Evolutionary conservation across 2,797 vertebrate genomes (phyloP).

Genomic region (Meriones psammophilus): DNA sequence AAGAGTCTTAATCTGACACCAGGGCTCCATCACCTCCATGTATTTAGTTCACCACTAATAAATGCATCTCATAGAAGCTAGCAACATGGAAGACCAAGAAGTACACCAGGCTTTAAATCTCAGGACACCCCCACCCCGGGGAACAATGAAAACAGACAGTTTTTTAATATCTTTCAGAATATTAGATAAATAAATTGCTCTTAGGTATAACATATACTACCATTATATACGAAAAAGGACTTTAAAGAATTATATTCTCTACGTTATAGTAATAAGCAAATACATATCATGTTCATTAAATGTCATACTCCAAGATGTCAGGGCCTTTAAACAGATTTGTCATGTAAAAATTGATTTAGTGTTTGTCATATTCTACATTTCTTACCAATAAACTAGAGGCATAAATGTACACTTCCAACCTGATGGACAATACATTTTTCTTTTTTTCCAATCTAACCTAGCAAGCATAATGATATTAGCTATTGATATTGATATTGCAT

Average conservation of each 20-base stretch:
- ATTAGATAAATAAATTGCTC: neutral
- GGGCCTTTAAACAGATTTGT: neutral
- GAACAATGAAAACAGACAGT: neutral
- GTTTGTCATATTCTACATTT: neutral
- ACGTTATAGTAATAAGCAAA: neutral
- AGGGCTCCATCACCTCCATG: neutral
- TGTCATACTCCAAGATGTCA: neutral
- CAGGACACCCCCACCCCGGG: neutral
- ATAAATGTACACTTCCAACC: neutral
- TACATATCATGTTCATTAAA: neutral
- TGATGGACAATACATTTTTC: neutral
- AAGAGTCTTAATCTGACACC: neutral
- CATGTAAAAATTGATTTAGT: neutral
- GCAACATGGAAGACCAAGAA: neutral
- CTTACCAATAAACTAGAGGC: neutral
- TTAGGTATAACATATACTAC: neutral
- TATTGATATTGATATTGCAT: neutral
- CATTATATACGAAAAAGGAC: neutral
- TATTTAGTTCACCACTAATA: neutral
- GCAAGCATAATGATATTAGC: neutral
- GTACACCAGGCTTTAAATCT: accelerated
- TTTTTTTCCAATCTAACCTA: neutral
- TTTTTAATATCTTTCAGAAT: neutral
- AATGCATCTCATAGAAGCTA: too few species aligned
- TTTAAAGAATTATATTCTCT: neutral